Percentiles rank a stretch among this genome's conserved stretches.
phyloP scores from a whole-genome alignment of 2,888 invertebrate species.

The Coleophora deauratella region DNA sequence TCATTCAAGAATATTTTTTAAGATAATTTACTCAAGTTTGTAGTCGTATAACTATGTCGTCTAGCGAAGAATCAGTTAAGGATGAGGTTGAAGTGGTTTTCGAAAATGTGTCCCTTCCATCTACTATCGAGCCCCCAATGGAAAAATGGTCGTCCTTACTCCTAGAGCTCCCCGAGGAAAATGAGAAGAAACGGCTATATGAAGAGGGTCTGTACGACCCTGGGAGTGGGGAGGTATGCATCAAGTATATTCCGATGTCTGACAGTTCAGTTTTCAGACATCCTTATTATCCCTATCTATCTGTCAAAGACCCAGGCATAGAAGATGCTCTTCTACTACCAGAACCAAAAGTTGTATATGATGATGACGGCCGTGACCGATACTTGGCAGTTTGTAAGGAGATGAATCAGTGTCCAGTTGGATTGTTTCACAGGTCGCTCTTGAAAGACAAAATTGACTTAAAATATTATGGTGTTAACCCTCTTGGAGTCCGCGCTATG shows the following conservation, averaged over 20 bases:
- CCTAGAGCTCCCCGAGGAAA: conserved; percentile 10
- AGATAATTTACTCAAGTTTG: neutral
- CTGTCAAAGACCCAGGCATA: conserved; percentile 28
- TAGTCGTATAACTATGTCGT: neutral
- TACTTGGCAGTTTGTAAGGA: conserved; percentile 45
- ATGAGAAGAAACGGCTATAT: conserved; percentile 23
- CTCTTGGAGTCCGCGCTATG: conserved; percentile 46
- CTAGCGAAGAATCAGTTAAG: neutral
- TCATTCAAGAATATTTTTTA: too few relatives aligned
- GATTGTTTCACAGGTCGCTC: conserved; percentile 33
- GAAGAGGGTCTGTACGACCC: conserved; percentile 30
- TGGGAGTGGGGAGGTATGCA: conserved; percentile 39
- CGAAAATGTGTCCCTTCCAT: neutral
- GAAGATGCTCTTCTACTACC: conserved; percentile 34
- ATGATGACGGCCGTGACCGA: conserved; percentile 47
- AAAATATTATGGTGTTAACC: conserved; percentile 45
- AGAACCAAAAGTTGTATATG: conserved; percentile 25
- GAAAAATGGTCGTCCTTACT: conserved; percentile 28
- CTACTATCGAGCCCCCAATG: conserved; percentile 8
- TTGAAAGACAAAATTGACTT: conserved; percentile 38
- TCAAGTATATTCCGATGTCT: conserved; percentile 34
- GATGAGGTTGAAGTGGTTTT: neutral
- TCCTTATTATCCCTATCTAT: conserved; percentile 27
- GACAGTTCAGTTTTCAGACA: conserved; percentile 31
- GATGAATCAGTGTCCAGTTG: conserved; percentile 41